phyloP scores from a whole-genome alignment of 2,888 invertebrate genomes.

The Adela reaumurella region DNA sequence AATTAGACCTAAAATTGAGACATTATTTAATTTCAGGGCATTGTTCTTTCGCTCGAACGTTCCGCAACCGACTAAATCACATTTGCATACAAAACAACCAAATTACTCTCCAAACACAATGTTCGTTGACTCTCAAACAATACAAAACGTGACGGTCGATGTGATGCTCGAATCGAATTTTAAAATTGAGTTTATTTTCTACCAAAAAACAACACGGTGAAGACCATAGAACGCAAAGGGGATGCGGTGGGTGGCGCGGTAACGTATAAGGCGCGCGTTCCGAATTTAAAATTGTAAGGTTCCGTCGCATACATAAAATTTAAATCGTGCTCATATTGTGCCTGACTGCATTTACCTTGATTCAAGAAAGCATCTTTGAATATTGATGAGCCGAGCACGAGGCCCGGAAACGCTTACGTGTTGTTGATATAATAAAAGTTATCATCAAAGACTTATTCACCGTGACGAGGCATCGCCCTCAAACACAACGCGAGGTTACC shows the following conservation, averaged over 20 bases:
- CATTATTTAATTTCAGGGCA: too few relatives aligned
- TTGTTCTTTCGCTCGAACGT: too few relatives aligned
- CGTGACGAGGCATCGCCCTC: background rate
- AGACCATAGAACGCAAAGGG: too few relatives aligned
- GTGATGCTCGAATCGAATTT: background rate
- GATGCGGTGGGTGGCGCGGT: background rate
- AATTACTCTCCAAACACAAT: too few relatives aligned
- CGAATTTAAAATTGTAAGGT: background rate
- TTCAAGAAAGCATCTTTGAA: background rate
- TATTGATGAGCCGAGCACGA: background rate
- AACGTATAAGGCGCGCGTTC: background rate
- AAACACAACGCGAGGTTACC: background rate
- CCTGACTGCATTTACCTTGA: background rate
- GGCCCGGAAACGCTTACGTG: background rate
- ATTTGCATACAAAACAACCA: too few relatives aligned
- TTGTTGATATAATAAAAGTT: background rate
- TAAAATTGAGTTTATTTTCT: background rate
- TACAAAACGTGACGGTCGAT: background rate
- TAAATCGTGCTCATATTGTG: background rate
- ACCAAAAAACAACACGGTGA: too few relatives aligned
- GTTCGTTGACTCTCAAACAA: background rate
- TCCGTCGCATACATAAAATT: background rate
- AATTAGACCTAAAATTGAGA: too few relatives aligned
- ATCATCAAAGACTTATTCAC: background rate
- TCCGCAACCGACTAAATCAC: too few relatives aligned